These are phyloP conservation scores for Pelusios castaneus DNA, from an alignment of 2,113 vertebrate genomes.

Conservation along the genomic window DNA sequence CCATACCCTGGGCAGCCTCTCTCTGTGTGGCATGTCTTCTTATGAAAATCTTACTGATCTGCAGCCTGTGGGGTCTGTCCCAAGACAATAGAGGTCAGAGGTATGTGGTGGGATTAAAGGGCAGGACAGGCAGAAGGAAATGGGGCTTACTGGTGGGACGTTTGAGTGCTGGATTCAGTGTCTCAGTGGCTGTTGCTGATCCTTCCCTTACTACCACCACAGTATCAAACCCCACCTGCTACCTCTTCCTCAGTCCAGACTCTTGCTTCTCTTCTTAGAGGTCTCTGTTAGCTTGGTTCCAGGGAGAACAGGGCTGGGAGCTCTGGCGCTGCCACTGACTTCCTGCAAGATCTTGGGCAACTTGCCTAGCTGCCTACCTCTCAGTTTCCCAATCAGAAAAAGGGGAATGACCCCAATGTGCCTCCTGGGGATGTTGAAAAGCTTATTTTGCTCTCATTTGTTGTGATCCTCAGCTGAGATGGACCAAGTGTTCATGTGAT, in stretches of 20 bases:
- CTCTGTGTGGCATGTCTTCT: not conserved
- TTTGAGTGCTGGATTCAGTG: slow-evolving; percentile 56
- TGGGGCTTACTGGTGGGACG: not conserved
- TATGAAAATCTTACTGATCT: not conserved
- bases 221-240: not conserved
- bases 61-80: not conserved
- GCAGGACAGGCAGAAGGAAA: not conserved
- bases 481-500: not conserved
- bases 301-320: not conserved
- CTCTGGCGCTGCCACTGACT: not conserved
- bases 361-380: not conserved
- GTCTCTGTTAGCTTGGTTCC: not conserved
- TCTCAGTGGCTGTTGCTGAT: not conserved
- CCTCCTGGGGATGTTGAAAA: not conserved
- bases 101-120: slow-evolving; percentile 46
- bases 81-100: not conserved
- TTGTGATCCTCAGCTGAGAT: not conserved
- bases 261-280: not conserved
- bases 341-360: not conserved
- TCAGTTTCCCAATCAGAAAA: not conserved
- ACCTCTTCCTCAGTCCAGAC: not conserved
- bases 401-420: not conserved
- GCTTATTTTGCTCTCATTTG: not conserved
- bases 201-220: slow-evolving; percentile 63
- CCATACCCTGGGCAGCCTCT: not conserved